Percentiles rank a stretch among this genome's conserved stretches.
Evolutionary conservation across 2,888 invertebrate species (phyloP).

Genomic region (Dioctria linearis): DNA sequence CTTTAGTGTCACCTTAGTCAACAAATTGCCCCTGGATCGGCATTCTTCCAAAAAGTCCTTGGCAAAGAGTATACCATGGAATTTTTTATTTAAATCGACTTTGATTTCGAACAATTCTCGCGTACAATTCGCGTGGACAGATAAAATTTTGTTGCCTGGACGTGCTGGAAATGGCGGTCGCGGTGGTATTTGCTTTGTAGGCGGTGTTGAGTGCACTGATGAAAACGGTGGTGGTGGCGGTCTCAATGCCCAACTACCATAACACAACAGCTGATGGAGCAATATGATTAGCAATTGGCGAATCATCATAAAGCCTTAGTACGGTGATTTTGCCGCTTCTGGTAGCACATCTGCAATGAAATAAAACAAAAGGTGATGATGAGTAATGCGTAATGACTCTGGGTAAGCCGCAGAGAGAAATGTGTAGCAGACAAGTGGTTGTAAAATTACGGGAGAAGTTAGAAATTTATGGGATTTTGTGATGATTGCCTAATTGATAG

Average conservation of each 20-base stretch:
- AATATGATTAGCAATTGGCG: slow-evolving; percentile 64
- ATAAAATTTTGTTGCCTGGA: slow-evolving; percentile 74
- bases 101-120: slow-evolving; percentile 76
- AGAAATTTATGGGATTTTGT: neutral
- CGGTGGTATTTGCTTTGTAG: neutral
- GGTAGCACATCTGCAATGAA: slow-evolving; percentile 54
- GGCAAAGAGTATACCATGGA: slow-evolving; percentile 82
- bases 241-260: slow-evolving; percentile 67
- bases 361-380: slow-evolving; percentile 33
- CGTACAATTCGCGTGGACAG: slow-evolving; percentile 77
- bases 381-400: slow-evolving; percentile 9
- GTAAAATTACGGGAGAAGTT: neutral
- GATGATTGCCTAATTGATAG: slow-evolving; percentile 38
- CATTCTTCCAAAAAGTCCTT: slow-evolving; percentile 84
- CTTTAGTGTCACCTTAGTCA: slow-evolving; percentile 64
- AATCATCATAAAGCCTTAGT: slow-evolving; percentile 61
- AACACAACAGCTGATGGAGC: slow-evolving; percentile 65
- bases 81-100: slow-evolving; percentile 73
- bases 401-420: neutral
- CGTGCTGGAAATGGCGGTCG: slow-evolving; percentile 52
- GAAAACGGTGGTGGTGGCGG: slow-evolving; percentile 62
- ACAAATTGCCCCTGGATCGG: slow-evolving; percentile 74
- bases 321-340: slow-evolving; percentile 21
- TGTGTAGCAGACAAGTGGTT: neutral
- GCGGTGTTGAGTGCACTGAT: slow-evolving; percentile 50